These are phyloP conservation scores for Stenurella melanura DNA, from an alignment of 2,888 invertebrate genomes.

Conservation along the genomic window DNA sequence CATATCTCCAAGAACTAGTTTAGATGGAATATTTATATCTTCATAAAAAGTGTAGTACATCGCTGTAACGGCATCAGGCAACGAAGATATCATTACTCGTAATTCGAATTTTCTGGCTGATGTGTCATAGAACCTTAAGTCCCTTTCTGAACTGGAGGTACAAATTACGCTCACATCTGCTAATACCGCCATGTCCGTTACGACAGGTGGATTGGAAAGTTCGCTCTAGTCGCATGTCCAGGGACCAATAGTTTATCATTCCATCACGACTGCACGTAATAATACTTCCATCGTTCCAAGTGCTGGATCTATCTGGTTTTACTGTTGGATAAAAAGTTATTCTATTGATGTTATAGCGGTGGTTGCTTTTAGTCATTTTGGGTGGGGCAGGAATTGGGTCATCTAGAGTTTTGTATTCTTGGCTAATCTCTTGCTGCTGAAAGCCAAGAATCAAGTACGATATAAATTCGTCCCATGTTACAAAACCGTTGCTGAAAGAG, in stretches of 20 bases:
- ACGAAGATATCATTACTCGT: conserved; percentile 81
- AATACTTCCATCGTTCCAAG: conserved; percentile 81
- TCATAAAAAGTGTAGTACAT: conserved; percentile 79
- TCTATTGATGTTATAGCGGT: conserved; percentile 81
- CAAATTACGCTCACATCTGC: conserved; percentile 87
- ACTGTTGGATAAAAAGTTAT: conserved; percentile 80
- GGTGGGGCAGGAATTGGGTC: conserved; percentile 79
- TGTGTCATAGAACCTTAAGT: conserved; percentile 85
- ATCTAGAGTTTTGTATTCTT: conserved; percentile 78
- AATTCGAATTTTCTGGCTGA: conserved; percentile 84
- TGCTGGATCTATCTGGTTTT: conserved; percentile 71
- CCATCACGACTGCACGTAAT: conserved; percentile 87
- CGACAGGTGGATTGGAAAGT: conserved; percentile 80
- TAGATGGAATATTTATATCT: conserved; percentile 77
- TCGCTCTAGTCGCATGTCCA: conserved; percentile 80
- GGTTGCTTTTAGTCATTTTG: conserved; percentile 78
- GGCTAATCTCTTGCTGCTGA: conserved; percentile 79
- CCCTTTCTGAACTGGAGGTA: conserved; percentile 85
- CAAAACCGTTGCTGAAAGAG: conserved; percentile 72
- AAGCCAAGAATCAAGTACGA: conserved; percentile 85
- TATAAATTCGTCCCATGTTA: conserved; percentile 86
- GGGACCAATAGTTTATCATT: conserved; percentile 85
- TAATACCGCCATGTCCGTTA: conserved; percentile 83
- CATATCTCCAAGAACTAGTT: conserved; percentile 84
- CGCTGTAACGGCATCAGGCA: conserved; percentile 76